Conservation (phyloP, 2,888 invertebrate genomes). For the Ramazzottius varieornatus region DNA sequence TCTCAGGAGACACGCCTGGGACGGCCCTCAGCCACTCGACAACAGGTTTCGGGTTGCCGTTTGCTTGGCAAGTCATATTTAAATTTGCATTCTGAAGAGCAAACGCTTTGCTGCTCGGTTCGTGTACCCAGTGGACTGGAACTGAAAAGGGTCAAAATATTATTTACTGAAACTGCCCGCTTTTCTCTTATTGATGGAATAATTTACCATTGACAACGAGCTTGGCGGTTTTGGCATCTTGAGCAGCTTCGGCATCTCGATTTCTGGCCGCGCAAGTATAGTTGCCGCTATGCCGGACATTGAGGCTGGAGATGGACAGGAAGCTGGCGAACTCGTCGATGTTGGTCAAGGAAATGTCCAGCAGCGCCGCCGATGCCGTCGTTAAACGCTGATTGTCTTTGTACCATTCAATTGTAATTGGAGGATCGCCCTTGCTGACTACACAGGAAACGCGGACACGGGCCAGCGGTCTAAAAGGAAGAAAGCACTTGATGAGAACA, state of each 20-base stretch:
- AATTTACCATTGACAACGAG: constrained; percentile 13
- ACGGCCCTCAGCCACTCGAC: constrained; percentile 18
- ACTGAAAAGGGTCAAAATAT: constrained; percentile 12
- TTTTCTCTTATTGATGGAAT: neutral
- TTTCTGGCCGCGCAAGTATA: constrained; percentile 13
- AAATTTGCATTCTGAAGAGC: constrained; percentile 14
- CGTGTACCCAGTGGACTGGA: constrained; percentile 19
- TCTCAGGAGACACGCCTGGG: constrained; percentile 11
- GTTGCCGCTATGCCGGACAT: constrained; percentile 13
- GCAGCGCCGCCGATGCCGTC: neutral
- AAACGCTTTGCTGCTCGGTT: constrained; percentile 17
- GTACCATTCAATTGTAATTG: constrained; percentile 20
- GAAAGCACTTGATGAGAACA: neutral
- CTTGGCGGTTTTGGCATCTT: constrained; percentile 10
- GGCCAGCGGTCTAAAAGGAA: neutral
- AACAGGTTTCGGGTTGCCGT: constrained; percentile 17
- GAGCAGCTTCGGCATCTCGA: constrained; percentile 10
- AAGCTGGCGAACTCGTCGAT: constrained; percentile 18
- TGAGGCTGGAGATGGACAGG: constrained; percentile 18
- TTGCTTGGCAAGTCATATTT: constrained; percentile 16
- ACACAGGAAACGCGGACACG: constrained; percentile 8
- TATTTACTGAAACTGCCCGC: neutral
- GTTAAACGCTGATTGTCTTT: constrained; percentile 16
- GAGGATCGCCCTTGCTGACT: constrained; percentile 16
- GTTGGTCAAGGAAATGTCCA: constrained; percentile 12